phyloP scores from a whole-genome alignment of 1,140 invertebrate genomes.

The Branchinecta lindahli region DNA sequence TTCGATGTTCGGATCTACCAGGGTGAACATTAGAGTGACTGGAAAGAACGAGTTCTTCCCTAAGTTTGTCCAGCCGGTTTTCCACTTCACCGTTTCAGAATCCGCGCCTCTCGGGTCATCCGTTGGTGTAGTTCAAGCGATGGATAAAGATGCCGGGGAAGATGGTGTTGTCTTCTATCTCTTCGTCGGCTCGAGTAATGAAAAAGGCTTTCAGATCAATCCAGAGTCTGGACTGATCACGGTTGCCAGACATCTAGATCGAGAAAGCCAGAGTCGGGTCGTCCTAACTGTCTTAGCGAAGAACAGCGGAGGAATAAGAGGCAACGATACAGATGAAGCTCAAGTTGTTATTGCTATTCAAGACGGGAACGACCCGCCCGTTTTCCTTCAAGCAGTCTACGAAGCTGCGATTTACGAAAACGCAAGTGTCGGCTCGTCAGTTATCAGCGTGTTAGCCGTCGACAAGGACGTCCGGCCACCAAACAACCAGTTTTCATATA shows the following conservation, averaged over 20 bases:
- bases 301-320: conserved; percentile 71
- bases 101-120: conserved; percentile 69
- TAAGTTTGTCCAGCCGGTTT: conserved; percentile 73
- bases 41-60: conserved; percentile 88
- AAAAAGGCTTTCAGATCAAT: conserved; percentile 75
- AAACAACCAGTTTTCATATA: conserved; percentile 83
- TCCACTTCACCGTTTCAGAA: conserved; percentile 86
- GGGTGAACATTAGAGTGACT: conserved; percentile 57
- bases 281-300: conserved; percentile 84
- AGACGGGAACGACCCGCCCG: conserved; percentile 88
- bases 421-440: conserved; percentile 47
- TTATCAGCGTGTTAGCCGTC: conserved; percentile 62
- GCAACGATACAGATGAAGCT: conserved; percentile 85
- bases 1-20: conserved; percentile 53
- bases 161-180: conserved; percentile 84
- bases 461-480: conserved; percentile 80
- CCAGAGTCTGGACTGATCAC: conserved; percentile 64
- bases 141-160: conserved; percentile 75
- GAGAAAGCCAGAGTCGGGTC: conserved; percentile 77
- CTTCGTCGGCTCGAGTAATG: conserved; percentile 81
- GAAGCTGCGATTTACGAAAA: conserved; percentile 55
- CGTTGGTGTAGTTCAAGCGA: conserved; percentile 71
- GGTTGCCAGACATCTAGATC: conserved; percentile 62
- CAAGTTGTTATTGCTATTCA: conserved; percentile 82
- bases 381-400: conserved; percentile 62